Percentiles rank a stretch among this genome's conserved stretches.
Conservation (phyloP, 2,888 invertebrate species). For the Ectemnius continuus region DNA sequence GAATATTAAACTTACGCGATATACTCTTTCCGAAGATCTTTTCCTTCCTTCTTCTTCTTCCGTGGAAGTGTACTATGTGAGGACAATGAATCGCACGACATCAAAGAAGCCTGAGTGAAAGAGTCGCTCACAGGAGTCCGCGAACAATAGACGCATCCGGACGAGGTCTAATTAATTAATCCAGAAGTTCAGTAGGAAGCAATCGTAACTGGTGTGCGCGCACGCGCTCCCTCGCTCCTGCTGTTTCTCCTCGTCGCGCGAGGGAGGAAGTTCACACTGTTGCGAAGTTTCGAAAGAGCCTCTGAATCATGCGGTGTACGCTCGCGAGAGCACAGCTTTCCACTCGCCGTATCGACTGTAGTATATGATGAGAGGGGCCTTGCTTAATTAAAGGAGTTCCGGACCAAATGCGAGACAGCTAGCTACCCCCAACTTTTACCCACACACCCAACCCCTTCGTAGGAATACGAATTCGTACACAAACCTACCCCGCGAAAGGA, state of each 20-base stretch:
- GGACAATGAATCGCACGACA: background rate
- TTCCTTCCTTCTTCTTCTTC: background rate
- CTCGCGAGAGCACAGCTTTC: no score
- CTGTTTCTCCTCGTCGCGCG: background rate
- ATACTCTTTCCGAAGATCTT: no score
- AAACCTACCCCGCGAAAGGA: no score
- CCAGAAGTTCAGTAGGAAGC: constrained; percentile 26
- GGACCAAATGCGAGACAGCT: constrained; percentile 29
- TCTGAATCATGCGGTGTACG: constrained; percentile 8
- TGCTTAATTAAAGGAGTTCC: constrained; percentile 47
- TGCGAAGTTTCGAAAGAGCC: constrained; percentile 26
- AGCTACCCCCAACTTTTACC: background rate
- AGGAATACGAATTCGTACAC: no score
- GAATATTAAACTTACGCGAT: no score
- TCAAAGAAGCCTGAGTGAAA: constrained; percentile 8
- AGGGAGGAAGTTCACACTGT: constrained; percentile 26
- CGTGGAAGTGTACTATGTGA: background rate
- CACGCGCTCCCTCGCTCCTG: background rate
- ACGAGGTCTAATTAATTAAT: constrained; percentile 33
- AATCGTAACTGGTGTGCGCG: background rate
- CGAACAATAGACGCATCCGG: constrained; percentile 1
- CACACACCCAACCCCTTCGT: no score
- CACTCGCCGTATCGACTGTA: constrained; percentile 15
- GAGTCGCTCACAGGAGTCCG: background rate
- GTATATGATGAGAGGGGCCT: constrained; percentile 41